A percentile compares a stretch with the other conserved stretches of the same genome.
These are phyloP conservation scores for Sciurus carolinensis DNA, from an alignment of 2,797 vertebrate species.

Conservation along the genomic window DNA sequence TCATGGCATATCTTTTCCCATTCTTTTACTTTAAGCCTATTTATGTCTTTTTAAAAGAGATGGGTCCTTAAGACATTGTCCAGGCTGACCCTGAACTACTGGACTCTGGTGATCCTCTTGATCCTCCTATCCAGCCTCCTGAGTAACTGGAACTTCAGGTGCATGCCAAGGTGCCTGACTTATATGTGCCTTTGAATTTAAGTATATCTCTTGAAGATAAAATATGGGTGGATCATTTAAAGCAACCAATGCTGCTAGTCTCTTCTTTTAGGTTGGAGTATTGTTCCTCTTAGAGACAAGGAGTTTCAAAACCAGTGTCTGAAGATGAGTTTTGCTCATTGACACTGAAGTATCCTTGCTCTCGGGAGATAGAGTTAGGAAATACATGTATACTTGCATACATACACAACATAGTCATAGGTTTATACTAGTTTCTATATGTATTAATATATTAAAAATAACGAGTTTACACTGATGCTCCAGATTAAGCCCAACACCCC, in stretches of 20 bases:
- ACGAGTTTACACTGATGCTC: not conserved
- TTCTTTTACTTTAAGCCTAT: too few species aligned
- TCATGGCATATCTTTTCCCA: too few species aligned
- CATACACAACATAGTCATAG: not conserved
- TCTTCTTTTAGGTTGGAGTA: not conserved
- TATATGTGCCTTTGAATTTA: not conserved
- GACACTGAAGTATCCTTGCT: not conserved
- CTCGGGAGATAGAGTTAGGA: not conserved
- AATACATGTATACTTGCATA: not conserved
- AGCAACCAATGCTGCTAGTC: not conserved
- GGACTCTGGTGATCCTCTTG: not conserved
- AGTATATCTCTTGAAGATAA: not conserved
- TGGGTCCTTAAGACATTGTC: too few species aligned
- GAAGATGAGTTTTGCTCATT: not conserved
- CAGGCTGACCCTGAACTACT: too few species aligned
- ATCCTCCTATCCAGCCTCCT: not conserved
- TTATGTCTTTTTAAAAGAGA: too few species aligned
- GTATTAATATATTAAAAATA: not conserved
- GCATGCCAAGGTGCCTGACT: too few species aligned
- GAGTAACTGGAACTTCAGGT: too few species aligned
- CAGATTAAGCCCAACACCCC: not conserved
- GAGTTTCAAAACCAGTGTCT: not conserved
- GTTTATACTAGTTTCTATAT: not conserved
- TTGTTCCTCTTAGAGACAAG: not conserved
- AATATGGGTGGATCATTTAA: not conserved